Percentiles rank a stretch among this genome's conserved stretches.
These are phyloP conservation scores for Sebastes fasciatus DNA, from an alignment of 2,113 vertebrate genomes.

Conservation along the genomic window DNA sequence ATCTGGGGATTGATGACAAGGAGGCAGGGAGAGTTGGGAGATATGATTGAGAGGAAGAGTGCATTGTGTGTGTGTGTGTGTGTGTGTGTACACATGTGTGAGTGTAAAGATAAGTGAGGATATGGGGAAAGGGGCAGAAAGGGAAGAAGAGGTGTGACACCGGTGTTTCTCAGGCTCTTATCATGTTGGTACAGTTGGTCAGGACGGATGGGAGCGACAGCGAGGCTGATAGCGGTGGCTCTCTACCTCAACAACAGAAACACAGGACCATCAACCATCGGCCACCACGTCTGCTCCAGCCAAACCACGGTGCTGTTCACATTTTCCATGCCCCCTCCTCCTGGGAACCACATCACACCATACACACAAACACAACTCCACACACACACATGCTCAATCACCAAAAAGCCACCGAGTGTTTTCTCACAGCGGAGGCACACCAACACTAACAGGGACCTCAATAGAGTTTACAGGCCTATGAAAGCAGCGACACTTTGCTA, in stretches of 20 bases:
- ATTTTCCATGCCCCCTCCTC: conserved; percentile 71
- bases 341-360: conserved; percentile 68
- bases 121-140: background rate
- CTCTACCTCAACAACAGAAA: conserved; percentile 56
- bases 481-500: conserved; percentile 67
- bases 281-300: conserved; percentile 42
- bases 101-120: conserved; percentile 41
- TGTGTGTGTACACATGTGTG: too few relatives aligned
- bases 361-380: conserved; percentile 37
- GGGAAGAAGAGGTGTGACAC: conserved; percentile 29
- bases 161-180: conserved; percentile 68
- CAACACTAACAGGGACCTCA: conserved; percentile 43
- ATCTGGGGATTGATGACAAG: conserved; percentile 34
- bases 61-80: too few relatives aligned
- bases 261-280: conserved; percentile 30
- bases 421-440: conserved; percentile 59
- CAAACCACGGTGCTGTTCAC: conserved; percentile 70
- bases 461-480: conserved; percentile 62
- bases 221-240: conserved; percentile 56
- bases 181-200: conserved; percentile 79
- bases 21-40: conserved; percentile 17
- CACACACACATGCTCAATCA: conserved; percentile 50
- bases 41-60: conserved; percentile 9
- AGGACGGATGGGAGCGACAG: conserved; percentile 28
- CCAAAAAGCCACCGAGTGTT: conserved; percentile 59